phyloP scores from a whole-genome alignment of 2,888 invertebrate genomes.

The Salticus scenicus region DNA sequence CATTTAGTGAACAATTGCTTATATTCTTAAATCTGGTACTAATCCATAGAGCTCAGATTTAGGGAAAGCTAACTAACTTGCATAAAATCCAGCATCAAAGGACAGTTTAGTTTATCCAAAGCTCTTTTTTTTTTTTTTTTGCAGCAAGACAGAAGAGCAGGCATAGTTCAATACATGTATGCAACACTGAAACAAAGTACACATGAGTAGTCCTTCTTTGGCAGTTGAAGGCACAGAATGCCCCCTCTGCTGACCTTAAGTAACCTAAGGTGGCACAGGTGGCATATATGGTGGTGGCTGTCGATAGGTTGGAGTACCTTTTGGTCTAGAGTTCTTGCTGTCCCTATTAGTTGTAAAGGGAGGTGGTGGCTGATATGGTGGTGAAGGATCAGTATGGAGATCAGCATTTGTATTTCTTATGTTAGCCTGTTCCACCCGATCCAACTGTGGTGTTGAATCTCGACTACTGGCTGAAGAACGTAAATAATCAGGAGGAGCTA shows the following conservation, averaged over 20 bases:
- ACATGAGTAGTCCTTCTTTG: slow-evolving; percentile 64
- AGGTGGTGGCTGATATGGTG: slow-evolving; percentile 91
- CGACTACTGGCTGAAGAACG: slow-evolving; percentile 78
- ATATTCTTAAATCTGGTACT: background rate
- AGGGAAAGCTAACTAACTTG: background rate
- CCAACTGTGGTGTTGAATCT: slow-evolving; percentile 73
- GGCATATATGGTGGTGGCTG: slow-evolving; percentile 98
- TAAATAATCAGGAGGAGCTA: slow-evolving; percentile 88
- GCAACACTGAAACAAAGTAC: slow-evolving; percentile 51
- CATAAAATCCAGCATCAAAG: slow-evolving; percentile 54
- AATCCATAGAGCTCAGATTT: background rate
- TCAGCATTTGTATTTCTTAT: slow-evolving; percentile 64
- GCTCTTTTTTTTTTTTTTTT: slow-evolving; percentile 62
- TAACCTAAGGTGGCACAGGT: slow-evolving; percentile 78
- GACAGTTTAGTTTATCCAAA: slow-evolving; percentile 34
- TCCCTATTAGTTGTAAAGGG: slow-evolving; percentile 87
- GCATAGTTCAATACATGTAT: slow-evolving; percentile 52
- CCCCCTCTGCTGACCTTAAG: slow-evolving; percentile 55
- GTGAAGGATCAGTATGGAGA: slow-evolving; percentile 67
- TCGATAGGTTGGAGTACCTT: slow-evolving; percentile 91
- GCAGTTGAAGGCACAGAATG: slow-evolving; percentile 66
- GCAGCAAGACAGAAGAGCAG: slow-evolving; percentile 59
- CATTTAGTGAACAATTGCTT: too few relatives aligned
- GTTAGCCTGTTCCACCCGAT: slow-evolving; percentile 65
- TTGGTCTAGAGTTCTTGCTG: slow-evolving; percentile 82